Base-by-base conservation (phyloP, 2,888 invertebrate species). In the Eumacrocentrus americanus region DNA sequence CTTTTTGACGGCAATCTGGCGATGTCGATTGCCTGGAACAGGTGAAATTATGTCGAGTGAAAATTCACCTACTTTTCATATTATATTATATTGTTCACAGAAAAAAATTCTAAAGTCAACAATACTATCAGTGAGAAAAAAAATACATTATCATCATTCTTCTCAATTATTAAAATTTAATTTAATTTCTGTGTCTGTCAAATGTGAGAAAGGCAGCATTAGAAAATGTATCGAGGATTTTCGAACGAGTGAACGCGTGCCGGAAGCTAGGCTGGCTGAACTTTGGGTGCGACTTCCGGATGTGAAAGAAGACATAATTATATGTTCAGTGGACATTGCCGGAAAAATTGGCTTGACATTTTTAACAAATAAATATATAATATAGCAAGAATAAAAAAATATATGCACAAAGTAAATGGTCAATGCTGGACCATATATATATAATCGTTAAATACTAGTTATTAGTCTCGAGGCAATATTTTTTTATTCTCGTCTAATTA, bases 191-290 rank as follows among this genome's bases (percentile, higher is more conserved):
- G n/a, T n/a, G n/a, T 48, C 16, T 16, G 18, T 29, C 38, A 40
- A 40, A n/a, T n/a, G n/a, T n/a, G n/a, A n/a, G n/a, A n/a, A n/a
- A n/a, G n/a, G n/a, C n/a, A n/a, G n/a, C 5, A 52, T 40, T 16
- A 14, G 6, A 12, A 34, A 48, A 40, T 38, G n/a, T n/a, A 40
- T 55, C 20, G 61, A 67, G 73, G 71, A 71, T 74, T 66, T 69
- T 67, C 72, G 67, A 67, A 60, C 69, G 69, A 72, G 64, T 67
- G 71, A 68, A 61, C 67, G 64, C 67, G 48, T 55, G 62, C 72
- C 73, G 77, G 77, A 77, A 71, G 57, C 62, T 57, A 55, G 59
- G 65, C 64, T 67, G 66, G 65, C 34, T 67, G 71, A 66, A 66
- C 63, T 64, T 51, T 64, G 64, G 67, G 64, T 62, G 66, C 57